Conservation (phyloP, 37 sponge, comb jelly and placozoan genomes). For the Spongilla lacustris region DNA sequence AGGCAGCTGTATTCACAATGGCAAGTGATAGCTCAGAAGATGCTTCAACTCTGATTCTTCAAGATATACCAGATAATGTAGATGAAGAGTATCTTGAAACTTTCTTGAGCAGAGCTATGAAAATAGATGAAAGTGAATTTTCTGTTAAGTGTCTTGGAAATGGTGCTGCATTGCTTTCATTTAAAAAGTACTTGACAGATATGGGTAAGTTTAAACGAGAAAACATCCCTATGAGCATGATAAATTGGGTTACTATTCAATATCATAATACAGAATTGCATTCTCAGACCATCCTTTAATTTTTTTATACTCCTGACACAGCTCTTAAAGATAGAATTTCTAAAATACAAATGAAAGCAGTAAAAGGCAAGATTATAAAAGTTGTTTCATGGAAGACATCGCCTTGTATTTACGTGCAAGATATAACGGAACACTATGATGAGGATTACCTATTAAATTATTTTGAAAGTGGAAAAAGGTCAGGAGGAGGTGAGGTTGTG, state of each 20-base stretch:
- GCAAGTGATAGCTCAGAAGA: not conserved
- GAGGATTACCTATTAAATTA: conserved; percentile 44
- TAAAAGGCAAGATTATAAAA: not conserved
- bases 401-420: not conserved
- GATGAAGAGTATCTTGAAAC: not conserved
- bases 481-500: conserved; percentile 37
- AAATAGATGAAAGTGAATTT: not conserved
- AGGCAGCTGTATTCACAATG: not conserved
- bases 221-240: too few relatives aligned
- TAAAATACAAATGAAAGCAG: not conserved
- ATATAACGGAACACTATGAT: conserved; percentile 17
- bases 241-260: too few relatives aligned
- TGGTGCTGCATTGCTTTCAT: not conserved
- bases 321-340: not conserved
- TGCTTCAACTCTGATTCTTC: not conserved
- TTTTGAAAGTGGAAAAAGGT: conserved; percentile 32
- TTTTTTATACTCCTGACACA: not conserved
- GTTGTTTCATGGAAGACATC: not conserved
- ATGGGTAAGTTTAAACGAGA: not conserved
- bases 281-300: not conserved
- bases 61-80: not conserved
- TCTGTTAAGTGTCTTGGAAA: not conserved
- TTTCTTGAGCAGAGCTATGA: not conserved
- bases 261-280: not conserved
- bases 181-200: not conserved